Evolutionary conservation across 1,140 invertebrate genomes (phyloP).

Genomic region (Homarus americanus): DNA sequence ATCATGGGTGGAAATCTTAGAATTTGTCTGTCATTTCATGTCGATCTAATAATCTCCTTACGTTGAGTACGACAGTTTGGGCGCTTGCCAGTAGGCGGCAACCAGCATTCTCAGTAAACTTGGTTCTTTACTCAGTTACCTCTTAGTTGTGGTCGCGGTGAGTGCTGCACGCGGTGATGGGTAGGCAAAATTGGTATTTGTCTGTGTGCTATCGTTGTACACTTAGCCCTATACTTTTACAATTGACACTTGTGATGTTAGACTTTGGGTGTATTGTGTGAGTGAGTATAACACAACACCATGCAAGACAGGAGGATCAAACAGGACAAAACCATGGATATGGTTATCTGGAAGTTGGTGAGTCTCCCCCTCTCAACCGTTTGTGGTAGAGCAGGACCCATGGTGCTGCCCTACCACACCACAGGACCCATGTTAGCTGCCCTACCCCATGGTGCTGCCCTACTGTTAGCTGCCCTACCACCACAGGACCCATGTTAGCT

Average conservation of each 20-base stretch:
- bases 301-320: constrained; percentile 57
- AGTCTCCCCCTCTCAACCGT: constrained; percentile 9
- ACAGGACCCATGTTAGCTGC: no score
- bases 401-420: no score
- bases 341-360: constrained; percentile 67
- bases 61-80: neutral
- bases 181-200: neutral
- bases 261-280: neutral
- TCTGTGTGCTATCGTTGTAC: neutral
- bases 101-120: neutral
- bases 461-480: no score
- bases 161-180: neutral
- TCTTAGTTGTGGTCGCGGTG: neutral
- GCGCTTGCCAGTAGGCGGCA: neutral
- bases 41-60: neutral
- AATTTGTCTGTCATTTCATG: neutral
- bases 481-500: no score
- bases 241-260: neutral
- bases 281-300: neutral
- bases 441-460: no score
- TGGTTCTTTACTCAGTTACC: neutral
- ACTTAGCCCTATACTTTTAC: neutral
- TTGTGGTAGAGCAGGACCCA: neutral
- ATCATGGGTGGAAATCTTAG: no score
- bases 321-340: constrained; percentile 64